Evolutionary conservation across 2,888 invertebrate genomes (phyloP).

Genomic region (Metalampra italica): DNA sequence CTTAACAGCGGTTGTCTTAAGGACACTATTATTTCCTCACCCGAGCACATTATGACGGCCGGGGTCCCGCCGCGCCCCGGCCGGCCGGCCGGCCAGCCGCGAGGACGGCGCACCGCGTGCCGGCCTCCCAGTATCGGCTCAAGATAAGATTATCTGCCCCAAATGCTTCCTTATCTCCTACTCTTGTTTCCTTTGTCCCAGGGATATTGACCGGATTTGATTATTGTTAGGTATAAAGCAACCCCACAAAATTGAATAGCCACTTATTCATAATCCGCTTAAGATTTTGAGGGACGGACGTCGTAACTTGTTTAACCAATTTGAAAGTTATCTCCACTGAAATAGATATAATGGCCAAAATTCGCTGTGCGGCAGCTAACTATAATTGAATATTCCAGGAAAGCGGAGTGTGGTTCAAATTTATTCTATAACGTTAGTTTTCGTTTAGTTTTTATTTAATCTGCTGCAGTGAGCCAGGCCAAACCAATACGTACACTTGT

Average conservation of each 20-base stretch:
- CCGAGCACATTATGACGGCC: slow-evolving; percentile 20
- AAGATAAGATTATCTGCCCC: slow-evolving; percentile 40
- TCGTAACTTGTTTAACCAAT: not conserved
- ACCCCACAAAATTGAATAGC: slow-evolving; percentile 26
- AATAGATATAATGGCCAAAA: too few relatives aligned
- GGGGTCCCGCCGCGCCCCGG: slow-evolving; percentile 5
- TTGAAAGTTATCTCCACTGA: too few relatives aligned
- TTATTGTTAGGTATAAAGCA: slow-evolving; percentile 26
- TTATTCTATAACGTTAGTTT: too few relatives aligned
- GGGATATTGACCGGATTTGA: slow-evolving; percentile 39
- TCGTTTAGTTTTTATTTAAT: too few relatives aligned
- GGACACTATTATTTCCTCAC: slow-evolving; percentile 30
- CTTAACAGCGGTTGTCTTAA: slow-evolving; percentile 33
- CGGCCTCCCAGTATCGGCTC: slow-evolving; percentile 26
- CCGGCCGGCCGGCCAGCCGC: too few relatives aligned
- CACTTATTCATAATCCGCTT: slow-evolving; percentile 44
- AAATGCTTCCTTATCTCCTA: slow-evolving; percentile 36
- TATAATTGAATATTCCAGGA: too few relatives aligned
- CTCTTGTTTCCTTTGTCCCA: slow-evolving; percentile 37
- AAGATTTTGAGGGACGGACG: slow-evolving; percentile 35
- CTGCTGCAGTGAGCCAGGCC: too few relatives aligned
- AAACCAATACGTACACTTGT: too few relatives aligned
- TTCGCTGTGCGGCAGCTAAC: too few relatives aligned
- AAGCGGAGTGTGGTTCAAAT: too few relatives aligned
- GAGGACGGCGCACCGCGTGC: slow-evolving; percentile 32